phyloP scores from a whole-genome alignment of 2,113 vertebrate species.

The Leucopsar rothschildi region DNA sequence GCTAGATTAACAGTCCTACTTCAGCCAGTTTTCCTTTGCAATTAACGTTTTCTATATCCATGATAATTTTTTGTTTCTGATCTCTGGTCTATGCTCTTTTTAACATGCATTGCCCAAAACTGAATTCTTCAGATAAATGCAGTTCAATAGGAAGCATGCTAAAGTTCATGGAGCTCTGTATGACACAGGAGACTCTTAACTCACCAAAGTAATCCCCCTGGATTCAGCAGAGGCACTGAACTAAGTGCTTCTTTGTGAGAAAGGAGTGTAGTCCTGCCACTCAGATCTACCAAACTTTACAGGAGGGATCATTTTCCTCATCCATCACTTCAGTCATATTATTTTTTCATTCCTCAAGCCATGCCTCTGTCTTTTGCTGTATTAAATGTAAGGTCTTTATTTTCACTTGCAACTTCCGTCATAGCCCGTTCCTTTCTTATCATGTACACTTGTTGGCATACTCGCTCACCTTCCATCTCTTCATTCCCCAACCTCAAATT shows the following conservation, averaged over 20 bases:
- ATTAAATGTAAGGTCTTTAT: not conserved
- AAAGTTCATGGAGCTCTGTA: not conserved
- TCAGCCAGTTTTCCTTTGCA: not conserved
- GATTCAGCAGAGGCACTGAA: not conserved
- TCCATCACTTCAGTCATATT: not conserved
- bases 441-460: not conserved
- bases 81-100: not conserved
- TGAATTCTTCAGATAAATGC: not conserved
- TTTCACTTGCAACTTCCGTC: not conserved
- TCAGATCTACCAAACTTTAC: not conserved
- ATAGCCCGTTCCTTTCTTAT: not conserved
- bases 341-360: not conserved
- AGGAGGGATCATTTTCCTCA: not conserved
- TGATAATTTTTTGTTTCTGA: not conserved
- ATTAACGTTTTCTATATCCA: not conserved
- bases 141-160: not conserved
- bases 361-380: not conserved
- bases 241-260: not conserved
- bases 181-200: not conserved
- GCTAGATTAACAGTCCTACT: not conserved
- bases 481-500: not conserved
- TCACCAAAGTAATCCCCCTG: not conserved
- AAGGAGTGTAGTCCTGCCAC: not conserved
- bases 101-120: not conserved
- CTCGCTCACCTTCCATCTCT: not conserved